Evolutionary conservation across 2,113 vertebrate genomes (phyloP).

Genomic region (Pavo muticus): DNA sequence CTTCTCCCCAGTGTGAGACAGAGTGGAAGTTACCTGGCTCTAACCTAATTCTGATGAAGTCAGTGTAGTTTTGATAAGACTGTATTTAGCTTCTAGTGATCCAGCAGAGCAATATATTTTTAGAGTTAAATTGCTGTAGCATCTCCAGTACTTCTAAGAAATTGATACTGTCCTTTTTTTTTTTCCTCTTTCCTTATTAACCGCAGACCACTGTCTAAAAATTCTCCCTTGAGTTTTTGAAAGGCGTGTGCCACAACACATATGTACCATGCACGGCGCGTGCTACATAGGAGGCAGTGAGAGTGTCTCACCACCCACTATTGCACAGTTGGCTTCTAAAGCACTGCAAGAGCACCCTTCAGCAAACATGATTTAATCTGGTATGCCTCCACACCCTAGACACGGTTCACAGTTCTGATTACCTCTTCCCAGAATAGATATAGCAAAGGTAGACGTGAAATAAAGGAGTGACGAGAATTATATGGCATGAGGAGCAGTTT

Average conservation of each 20-base stretch:
- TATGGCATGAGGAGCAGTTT: fast-evolving
- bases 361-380: background rate
- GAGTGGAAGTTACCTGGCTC: background rate
- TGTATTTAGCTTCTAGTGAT: background rate
- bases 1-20: background rate
- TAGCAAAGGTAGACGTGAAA: background rate
- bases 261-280: fast-evolving
- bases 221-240: background rate
- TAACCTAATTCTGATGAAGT: background rate
- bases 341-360: background rate
- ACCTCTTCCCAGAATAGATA: background rate
- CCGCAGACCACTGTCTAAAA: background rate
- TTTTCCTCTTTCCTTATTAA: background rate
- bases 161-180: background rate
- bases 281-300: background rate
- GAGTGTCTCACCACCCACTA: background rate
- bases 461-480: background rate
- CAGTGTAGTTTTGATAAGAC: background rate
- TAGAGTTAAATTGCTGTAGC: background rate
- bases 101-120: background rate
- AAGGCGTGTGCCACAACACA: background rate
- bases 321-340: background rate
- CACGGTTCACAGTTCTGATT: background rate
- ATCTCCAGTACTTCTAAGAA: background rate
- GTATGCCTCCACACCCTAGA: background rate